Conservation (phyloP, 2,888 invertebrate genomes). For the Bombylius major region DNA sequence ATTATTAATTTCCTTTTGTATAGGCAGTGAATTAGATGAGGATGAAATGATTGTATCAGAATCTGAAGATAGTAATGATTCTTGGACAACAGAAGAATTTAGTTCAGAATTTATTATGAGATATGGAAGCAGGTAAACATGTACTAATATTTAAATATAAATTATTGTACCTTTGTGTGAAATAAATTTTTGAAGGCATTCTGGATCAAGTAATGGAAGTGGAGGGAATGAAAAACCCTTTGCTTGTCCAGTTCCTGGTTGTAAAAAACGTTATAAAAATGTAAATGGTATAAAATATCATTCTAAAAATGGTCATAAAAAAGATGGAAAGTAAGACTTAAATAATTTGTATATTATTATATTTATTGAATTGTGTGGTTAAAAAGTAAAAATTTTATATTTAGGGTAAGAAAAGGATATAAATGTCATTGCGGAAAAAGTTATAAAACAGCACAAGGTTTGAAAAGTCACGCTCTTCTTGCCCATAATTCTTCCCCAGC, state of each 20-base stretch:
- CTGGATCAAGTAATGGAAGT: slow-evolving; percentile 34
- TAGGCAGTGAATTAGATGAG: slow-evolving; percentile 60
- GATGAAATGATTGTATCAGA: slow-evolving; percentile 55
- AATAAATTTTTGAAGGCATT: slow-evolving; percentile 30
- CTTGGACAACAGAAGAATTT: slow-evolving; percentile 68
- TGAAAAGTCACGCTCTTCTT: slow-evolving; percentile 54
- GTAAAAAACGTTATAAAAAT: slow-evolving; percentile 78
- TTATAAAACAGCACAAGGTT: slow-evolving; percentile 68
- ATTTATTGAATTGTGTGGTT: too few relatives aligned
- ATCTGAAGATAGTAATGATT: slow-evolving; percentile 71
- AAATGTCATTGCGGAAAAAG: slow-evolving; percentile 77
- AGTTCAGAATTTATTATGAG: slow-evolving; percentile 67
- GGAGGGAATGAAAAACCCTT: slow-evolving; percentile 59
- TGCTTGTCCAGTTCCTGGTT: slow-evolving; percentile 74
- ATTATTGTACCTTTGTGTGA: neutral
- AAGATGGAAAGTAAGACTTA: slow-evolving; percentile 62
- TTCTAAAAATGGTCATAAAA: slow-evolving; percentile 75
- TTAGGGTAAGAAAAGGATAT: slow-evolving; percentile 64
- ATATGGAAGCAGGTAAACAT: slow-evolving; percentile 49
- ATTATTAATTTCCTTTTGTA: slow-evolving; percentile 6
- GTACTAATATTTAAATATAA: neutral
- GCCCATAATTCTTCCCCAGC: slow-evolving; percentile 34
- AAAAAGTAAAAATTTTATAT: slow-evolving; percentile 14
- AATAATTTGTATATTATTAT: neutral
- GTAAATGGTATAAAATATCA: slow-evolving; percentile 83